Percentiles rank a stretch among this genome's conserved stretches.
phyloP scores from a whole-genome alignment of 2,888 invertebrate genomes.

The Mongoloraphidia duomilia region DNA sequence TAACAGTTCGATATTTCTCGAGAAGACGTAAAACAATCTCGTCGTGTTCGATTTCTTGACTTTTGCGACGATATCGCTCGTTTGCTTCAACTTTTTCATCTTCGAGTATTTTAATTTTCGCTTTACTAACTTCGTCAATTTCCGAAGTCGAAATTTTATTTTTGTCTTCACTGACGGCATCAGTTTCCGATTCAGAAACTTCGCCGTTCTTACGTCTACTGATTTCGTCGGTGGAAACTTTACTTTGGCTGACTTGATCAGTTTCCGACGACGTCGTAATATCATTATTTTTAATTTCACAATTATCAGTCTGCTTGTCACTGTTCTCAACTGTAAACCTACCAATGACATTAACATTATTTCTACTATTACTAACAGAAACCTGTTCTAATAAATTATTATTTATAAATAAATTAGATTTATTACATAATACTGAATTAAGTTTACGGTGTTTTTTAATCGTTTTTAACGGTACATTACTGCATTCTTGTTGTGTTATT shows the following conservation, averaged over 20 bases:
- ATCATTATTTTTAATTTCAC: no score
- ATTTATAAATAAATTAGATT: slow-evolving; percentile 26
- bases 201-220: no score
- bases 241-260: no score
- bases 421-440: slow-evolving; percentile 12
- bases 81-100: slow-evolving; percentile 18
- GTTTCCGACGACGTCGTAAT: no score
- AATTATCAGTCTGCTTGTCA: no score
- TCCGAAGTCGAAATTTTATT: background rate
- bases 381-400: slow-evolving; percentile 27
- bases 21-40: slow-evolving; percentile 28
- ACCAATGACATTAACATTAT: slow-evolving; percentile 12
- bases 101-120: slow-evolving; percentile 17
- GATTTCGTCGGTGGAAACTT: no score
- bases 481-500: no score
- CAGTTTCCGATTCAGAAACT: no score
- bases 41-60: slow-evolving; percentile 22
- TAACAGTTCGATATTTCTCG: slow-evolving; percentile 25
- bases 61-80: slow-evolving; percentile 6
- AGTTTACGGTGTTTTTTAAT: no score
- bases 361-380: slow-evolving; percentile 15
- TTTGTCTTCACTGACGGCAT: no score
- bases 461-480: no score
- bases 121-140: slow-evolving; percentile 2
- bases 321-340: slow-evolving; percentile 13